Evolutionary conservation across 2,888 invertebrate genomes (phyloP).

Genomic region (Calameuta idolon): DNA sequence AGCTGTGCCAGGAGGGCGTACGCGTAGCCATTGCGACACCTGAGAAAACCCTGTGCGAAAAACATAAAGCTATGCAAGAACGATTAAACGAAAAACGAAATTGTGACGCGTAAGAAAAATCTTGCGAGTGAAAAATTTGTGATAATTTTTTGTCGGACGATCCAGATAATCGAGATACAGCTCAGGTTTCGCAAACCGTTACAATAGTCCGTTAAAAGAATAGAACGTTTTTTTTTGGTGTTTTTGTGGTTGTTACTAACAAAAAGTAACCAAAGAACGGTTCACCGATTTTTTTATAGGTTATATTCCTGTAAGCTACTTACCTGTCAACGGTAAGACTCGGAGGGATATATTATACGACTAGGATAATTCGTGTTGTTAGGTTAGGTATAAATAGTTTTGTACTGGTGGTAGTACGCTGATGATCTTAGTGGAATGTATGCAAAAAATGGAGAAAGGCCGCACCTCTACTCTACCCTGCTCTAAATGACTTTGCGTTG

Average conservation of each 20-base stretch:
- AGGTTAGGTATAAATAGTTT: neutral
- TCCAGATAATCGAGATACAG: neutral
- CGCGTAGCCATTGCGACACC: no score
- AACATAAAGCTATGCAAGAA: neutral
- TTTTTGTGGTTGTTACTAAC: neutral
- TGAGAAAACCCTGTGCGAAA: neutral
- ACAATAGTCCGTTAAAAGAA: neutral
- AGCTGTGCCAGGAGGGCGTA: no score
- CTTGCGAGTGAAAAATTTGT: neutral
- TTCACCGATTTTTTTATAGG: neutral
- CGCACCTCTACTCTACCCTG: slow-evolving; percentile 4
- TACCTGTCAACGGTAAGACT: neutral
- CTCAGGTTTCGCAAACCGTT: neutral
- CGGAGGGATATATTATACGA: neutral
- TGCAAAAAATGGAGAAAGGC: slow-evolving; percentile 12
- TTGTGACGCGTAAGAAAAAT: neutral
- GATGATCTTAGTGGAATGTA: slow-evolving; percentile 6
- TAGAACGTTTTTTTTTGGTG: neutral
- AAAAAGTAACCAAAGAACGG: neutral
- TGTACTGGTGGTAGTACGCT: neutral
- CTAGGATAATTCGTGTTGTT: neutral
- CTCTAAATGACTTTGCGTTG: slow-evolving; percentile 8
- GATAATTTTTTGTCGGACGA: neutral
- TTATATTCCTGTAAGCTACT: neutral
- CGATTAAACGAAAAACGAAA: neutral